These are phyloP conservation scores for Xylocopa sonorina DNA, from an alignment of 1,140 invertebrate species.

Conservation along the genomic window DNA sequence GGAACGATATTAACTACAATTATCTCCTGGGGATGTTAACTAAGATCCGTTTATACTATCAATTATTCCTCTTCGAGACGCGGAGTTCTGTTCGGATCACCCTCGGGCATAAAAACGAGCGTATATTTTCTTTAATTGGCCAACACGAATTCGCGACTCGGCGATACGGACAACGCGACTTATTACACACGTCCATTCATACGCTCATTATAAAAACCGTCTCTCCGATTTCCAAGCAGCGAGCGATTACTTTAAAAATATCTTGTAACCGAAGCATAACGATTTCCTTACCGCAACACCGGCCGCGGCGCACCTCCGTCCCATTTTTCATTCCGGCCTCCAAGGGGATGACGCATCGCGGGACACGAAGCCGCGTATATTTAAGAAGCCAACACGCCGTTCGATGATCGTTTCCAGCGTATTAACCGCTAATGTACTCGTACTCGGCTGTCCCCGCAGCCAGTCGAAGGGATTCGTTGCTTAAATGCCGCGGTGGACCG, in stretches of 20 bases:
- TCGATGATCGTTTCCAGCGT: constrained; percentile 31
- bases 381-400: constrained; percentile 5
- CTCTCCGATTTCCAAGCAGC: not conserved
- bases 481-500: constrained; percentile 24
- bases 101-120: too few species aligned
- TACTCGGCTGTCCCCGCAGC: not conserved
- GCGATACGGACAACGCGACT: not conserved
- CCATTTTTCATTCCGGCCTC: constrained; percentile 11
- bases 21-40: too few species aligned
- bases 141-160: not conserved
- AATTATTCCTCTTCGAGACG: too few species aligned
- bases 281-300: constrained; percentile 14
- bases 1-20: too few species aligned
- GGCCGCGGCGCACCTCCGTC: not conserved
- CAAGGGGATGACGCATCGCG: constrained; percentile 15
- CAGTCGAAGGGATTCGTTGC: constrained; percentile 3
- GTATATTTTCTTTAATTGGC: too few species aligned
- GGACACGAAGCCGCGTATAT: not conserved
- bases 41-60: too few species aligned
- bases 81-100: too few species aligned
- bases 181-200: too few species aligned
- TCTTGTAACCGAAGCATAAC: not conserved
- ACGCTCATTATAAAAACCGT: not conserved
- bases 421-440: constrained; percentile 37
- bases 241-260: not conserved